Conservation (phyloP, 2,888 invertebrate genomes). For the Cephus rjabovi region DNA sequence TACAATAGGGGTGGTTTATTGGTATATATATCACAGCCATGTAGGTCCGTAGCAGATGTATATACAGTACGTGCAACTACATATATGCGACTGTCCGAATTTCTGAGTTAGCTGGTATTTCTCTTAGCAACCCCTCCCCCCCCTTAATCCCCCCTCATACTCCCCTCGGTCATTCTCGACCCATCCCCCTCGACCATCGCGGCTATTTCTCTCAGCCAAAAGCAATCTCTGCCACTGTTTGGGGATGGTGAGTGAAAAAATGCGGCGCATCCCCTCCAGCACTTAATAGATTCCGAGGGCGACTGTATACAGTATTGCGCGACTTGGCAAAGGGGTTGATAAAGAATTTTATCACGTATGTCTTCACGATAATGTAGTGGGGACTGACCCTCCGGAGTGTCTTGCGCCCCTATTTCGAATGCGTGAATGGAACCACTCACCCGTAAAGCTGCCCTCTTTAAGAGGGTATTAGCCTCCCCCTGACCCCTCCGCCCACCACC, state of each 20-base stretch:
- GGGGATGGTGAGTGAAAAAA: background rate
- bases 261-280: background rate
- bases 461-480: conserved; percentile 40
- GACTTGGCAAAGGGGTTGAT: background rate
- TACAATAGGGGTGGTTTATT: background rate
- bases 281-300: background rate
- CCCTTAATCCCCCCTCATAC: background rate
- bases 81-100: background rate
- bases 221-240: background rate
- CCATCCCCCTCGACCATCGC: background rate
- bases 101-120: background rate
- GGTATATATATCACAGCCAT: background rate
- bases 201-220: background rate
- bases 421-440: conserved; percentile 39
- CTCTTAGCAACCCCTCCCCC: background rate
- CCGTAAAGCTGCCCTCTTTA: conserved; percentile 42
- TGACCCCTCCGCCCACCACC: conserved; percentile 5
- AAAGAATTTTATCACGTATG: conserved; percentile 7
- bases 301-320: background rate
- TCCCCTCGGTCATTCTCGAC: background rate
- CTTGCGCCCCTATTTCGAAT: conserved; percentile 31
- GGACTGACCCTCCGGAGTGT: conserved; percentile 2
- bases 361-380: conserved; percentile 6
- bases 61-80: background rate
- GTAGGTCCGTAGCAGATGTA: background rate